Evolutionary conservation across 2,113 vertebrate species (phyloP), one percentile per base, ranked within the genome.

Genomic region (Microtus oregoni): DNA sequence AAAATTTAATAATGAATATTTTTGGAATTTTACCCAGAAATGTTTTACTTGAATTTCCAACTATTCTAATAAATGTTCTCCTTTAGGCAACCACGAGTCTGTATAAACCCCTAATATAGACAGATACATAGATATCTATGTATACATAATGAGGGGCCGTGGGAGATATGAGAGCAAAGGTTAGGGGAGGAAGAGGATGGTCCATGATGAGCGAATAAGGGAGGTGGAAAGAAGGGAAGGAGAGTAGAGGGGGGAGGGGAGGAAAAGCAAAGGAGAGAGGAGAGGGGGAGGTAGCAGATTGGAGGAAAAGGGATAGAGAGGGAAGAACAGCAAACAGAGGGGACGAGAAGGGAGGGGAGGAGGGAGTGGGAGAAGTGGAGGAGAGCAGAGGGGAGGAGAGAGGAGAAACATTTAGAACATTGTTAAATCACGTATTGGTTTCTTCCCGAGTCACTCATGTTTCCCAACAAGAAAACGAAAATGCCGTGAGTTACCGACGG

Each of bases 1-100:
- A 92, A 47, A 81, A 87, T 85, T 79, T 81, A 89, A 72, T 83
- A 77, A 55, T 58, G 19, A 94, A 5, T 58, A 20, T 35, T 86
- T 91, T 83, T 89, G 52, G 32, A 96, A 96, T 86, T 94, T 91
- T 22, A 94, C 38, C 70, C n/a, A 82, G 12, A 0, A 82, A 58
- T 73, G 68, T 73, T 93, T 87, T 92, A 52, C 30, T 93, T 96
- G 85, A 93, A 72, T 32, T 90, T 79, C 24, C 38, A 94, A 91
- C 55, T 89, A 94, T 19, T 72, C 86, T 91, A 75, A 73, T 77
- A 75, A 75, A 47, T 75, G 44, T 35, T 70, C 7, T 94, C 35
- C 1, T 86, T 77, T 58, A 55, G 67, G 58, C 41, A 82, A 3
- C n/a, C 32, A 7, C 77, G 3, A 91, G 17, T 93, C 9, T 91